Evolutionary conservation across 2,888 invertebrate species (phyloP).

Genomic region (Tetramorium bicarinatum): DNA sequence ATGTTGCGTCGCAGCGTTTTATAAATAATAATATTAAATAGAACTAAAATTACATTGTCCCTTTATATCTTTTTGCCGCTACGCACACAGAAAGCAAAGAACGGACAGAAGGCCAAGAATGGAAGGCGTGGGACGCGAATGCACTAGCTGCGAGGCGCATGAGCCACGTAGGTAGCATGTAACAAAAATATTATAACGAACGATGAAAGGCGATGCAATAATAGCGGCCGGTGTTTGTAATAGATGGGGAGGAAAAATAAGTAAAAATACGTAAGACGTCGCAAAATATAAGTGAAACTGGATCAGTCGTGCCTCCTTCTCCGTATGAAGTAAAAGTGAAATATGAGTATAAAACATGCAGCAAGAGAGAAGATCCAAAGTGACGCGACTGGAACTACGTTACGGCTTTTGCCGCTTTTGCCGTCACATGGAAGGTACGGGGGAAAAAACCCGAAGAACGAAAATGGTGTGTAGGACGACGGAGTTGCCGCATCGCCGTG

Average conservation of each 20-base stretch:
- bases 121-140: conserved; percentile 53
- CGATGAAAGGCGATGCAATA: conserved; percentile 54
- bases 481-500: conserved; percentile 56
- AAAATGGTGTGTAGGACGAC: conserved; percentile 40
- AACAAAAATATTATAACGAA: conserved; percentile 56
- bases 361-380: not conserved
- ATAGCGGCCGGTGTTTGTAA: conserved; percentile 43
- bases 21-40: conserved; percentile 5
- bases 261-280: conserved; percentile 32
- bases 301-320: not conserved
- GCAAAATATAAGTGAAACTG: not conserved
- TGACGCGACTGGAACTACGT: conserved; percentile 12
- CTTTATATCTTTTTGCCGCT: conserved; percentile 32
- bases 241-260: not conserved
- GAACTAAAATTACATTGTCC: conserved; percentile 52
- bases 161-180: conserved; percentile 47
- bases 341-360: not conserved
- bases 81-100: conserved; percentile 36
- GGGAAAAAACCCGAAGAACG: not conserved
- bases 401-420: conserved; percentile 8
- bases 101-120: conserved; percentile 50
- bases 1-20: not conserved
- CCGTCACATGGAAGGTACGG: conserved; percentile 16
- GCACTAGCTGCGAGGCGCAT: conserved; percentile 54
- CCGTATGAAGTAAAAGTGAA: conserved; percentile 11